These are phyloP conservation scores for Margarornis squamiger DNA, from an alignment of 2,797 vertebrate genomes.

Conservation along the genomic window DNA sequence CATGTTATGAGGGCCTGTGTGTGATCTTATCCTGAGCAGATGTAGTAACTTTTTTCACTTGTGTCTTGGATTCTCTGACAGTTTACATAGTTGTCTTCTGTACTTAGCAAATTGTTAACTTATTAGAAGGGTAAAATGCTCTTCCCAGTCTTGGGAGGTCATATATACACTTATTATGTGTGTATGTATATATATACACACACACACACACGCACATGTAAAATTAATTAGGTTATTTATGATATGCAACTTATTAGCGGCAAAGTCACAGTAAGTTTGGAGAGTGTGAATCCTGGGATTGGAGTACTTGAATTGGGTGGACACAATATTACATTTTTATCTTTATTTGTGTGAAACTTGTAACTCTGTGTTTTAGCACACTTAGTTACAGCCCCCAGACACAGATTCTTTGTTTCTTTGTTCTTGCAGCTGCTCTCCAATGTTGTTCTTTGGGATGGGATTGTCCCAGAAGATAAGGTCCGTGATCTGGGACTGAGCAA, in stretches of 20 bases:
- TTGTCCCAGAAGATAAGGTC: conserved; percentile 81
- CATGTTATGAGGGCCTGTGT: background rate
- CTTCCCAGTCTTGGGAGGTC: background rate
- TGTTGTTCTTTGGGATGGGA: conserved; percentile 85
- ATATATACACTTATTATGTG: background rate
- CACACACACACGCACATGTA: too few relatives aligned
- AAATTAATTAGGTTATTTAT: background rate
- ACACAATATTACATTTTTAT: background rate
- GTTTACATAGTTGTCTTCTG: background rate
- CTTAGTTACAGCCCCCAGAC: background rate
- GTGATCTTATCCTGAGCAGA: background rate
- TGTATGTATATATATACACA: background rate
- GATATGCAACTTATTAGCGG: background rate
- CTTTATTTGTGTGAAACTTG: background rate
- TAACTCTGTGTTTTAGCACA: background rate
- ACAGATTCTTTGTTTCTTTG: background rate
- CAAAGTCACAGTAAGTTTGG: background rate
- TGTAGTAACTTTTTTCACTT: background rate
- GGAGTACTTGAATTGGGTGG: background rate
- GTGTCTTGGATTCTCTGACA: background rate
- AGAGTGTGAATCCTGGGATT: background rate
- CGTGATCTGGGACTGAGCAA: conserved; percentile 87
- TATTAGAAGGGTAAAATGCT: background rate
- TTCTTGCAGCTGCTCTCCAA: conserved; percentile 84
- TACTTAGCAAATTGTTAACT: background rate